A percentile compares a stretch with the other conserved stretches of the same genome.
phyloP scores from a whole-genome alignment of 2,888 invertebrate genomes.

The Iphiclides podalirius region DNA sequence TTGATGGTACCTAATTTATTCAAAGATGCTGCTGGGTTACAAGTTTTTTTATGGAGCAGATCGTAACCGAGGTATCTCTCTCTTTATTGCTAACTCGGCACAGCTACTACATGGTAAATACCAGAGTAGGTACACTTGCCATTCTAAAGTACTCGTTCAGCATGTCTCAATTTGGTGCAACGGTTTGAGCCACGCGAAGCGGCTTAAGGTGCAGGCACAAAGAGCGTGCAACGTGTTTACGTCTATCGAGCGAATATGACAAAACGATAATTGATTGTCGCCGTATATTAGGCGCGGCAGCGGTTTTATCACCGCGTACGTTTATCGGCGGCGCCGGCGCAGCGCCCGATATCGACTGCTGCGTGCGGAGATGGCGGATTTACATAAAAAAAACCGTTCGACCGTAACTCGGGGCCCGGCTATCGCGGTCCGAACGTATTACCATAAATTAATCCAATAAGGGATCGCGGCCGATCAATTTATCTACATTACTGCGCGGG shows the following conservation, averaged over 20 bases:
- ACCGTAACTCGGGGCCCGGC: conserved; percentile 62
- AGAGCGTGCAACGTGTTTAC: not conserved
- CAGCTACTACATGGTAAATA: no score
- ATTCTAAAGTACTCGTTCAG: no score
- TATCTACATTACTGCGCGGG: conserved; percentile 60
- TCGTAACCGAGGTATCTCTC: no score
- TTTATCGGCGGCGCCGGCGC: conserved; percentile 28
- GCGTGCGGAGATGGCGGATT: conserved; percentile 69
- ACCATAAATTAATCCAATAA: conserved; percentile 69
- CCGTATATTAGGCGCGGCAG: conserved; percentile 1
- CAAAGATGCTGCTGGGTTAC: no score
- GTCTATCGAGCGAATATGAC: conserved; percentile 9
- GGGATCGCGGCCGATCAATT: conserved; percentile 62
- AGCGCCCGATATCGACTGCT: conserved; percentile 45
- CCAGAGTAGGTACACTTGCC: no score
- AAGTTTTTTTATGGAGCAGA: no score
- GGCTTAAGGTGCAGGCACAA: not conserved
- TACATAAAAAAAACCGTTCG: conserved; percentile 70
- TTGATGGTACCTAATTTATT: no score
- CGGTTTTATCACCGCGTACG: conserved; percentile 8
- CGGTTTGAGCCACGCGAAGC: no score
- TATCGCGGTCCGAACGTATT: conserved; percentile 68
- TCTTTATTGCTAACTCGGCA: no score
- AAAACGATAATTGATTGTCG: conserved; percentile 10
- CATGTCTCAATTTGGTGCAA: no score